Evolutionary conservation across 2,888 invertebrate species (phyloP), one percentile per base, ranked within the genome.

Genomic region (Drosophila robusta): DNA sequence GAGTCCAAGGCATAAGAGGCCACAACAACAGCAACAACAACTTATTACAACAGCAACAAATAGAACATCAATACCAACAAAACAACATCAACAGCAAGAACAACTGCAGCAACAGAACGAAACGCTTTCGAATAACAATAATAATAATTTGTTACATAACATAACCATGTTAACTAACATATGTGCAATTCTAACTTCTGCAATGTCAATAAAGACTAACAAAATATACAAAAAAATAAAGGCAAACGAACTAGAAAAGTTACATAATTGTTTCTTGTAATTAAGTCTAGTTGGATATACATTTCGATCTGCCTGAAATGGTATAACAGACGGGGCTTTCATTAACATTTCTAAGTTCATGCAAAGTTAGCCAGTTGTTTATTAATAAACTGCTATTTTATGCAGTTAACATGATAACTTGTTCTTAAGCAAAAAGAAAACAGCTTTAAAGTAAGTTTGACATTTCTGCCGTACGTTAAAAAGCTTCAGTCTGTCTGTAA

Each of bases 1-100:
- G 91, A 92, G 67, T 87, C 91, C 47, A 91, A 91, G 85, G 91
- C 91, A 77, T 91, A 92, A 90, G 70, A 55, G 34, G 51, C 52
- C 36, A 46, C 54, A 60, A 60, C 65, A 69, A 67, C 64, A 77
- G 70, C 65, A 78, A 73, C 60, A 80, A 61, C 54, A 78, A 56
- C 70, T 72, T 36, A 71, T 64, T 72, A 77, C 70, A 75, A 58
- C 62, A 79, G 66, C 71, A 79, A 73, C 60, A 76, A 70, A 55
- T 79, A 69, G 58, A 75, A 71, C 63, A 75, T 64, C 66, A 76
- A 63, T 60, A 73, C 69, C 70, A 73, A 75, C 63, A 75, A 71
- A 75, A 71, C 62, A 88, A 51, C 63, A 87, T 87, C 76, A 86
- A 78, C 78, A 78, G 74, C 84, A 84, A 79, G 75, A 89, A 87